phyloP scores from a whole-genome alignment of 2,888 invertebrate species.

The Orchesellides sinensis region DNA sequence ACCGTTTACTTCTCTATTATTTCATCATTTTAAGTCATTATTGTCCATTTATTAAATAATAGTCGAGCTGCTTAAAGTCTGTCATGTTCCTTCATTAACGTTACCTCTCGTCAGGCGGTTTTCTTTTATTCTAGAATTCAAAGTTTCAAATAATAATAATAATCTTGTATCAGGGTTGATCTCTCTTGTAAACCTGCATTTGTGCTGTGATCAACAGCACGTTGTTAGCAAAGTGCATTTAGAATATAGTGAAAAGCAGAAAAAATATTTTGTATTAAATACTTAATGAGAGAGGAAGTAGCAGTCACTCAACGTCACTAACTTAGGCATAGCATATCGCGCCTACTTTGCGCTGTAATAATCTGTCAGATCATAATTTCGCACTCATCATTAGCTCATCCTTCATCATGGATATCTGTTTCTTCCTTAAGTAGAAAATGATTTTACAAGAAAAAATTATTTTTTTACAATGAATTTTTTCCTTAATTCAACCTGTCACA shows the following conservation, averaged over 20 bases:
- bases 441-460: slow-evolving; percentile 29
- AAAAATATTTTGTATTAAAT: not conserved
- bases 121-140: too few species aligned
- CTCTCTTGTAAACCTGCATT: too few species aligned
- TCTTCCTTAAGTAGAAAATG: slow-evolving; percentile 27
- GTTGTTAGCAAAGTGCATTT: too few species aligned
- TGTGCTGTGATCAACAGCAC: too few species aligned
- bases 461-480: slow-evolving; percentile 25
- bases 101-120: too few species aligned
- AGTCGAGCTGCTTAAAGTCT: too few species aligned
- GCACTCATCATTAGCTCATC: slow-evolving; percentile 1
- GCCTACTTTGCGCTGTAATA: not conserved
- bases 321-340: not conserved
- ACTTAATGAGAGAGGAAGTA: slow-evolving; percentile 3
- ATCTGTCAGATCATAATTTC: slow-evolving; percentile 18
- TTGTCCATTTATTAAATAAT: too few species aligned
- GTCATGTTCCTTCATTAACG: too few species aligned
- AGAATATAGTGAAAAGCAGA: not conserved
- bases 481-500: slow-evolving; percentile 33
- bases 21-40: too few species aligned
- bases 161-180: too few species aligned
- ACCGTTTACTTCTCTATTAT: too few species aligned
- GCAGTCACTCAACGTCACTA: slow-evolving; percentile 29
- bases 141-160: too few species aligned
- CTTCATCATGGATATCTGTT: not conserved